Evolutionary conservation across 1,140 invertebrate genomes (phyloP).

Genomic region (Nylanderia fulva): DNA sequence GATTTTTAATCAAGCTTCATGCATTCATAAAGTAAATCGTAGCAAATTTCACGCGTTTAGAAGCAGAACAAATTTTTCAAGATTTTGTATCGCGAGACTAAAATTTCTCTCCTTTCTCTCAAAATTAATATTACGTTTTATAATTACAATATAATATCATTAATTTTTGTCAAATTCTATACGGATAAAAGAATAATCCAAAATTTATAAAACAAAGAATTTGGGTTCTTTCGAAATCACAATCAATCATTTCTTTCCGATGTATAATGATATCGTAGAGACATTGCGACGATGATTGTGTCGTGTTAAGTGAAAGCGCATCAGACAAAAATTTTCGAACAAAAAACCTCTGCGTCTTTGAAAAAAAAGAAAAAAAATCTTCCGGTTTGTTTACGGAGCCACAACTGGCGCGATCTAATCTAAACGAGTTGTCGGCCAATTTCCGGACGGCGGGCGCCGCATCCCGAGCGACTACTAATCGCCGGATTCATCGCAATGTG

Average conservation of each 20-base stretch:
- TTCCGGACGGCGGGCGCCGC: constrained; percentile 38
- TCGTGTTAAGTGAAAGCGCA: background rate
- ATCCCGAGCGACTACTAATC: constrained; percentile 58
- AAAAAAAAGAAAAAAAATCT: background rate
- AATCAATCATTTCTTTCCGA: background rate
- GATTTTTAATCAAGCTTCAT: constrained; percentile 11
- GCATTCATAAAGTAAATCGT: background rate
- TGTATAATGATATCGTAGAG: background rate
- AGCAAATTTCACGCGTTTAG: background rate
- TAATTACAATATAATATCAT: too few species aligned
- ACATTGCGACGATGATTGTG: background rate
- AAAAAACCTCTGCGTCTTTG: background rate
- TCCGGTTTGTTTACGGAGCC: constrained; percentile 40
- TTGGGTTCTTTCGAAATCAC: too few species aligned
- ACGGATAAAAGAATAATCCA: background rate
- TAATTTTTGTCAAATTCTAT: background rate
- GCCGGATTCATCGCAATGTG: constrained; percentile 53
- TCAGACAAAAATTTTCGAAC: constrained; percentile 10
- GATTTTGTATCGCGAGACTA: background rate
- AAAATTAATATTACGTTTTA: too few species aligned
- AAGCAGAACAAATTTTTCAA: background rate
- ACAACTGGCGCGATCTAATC: constrained; percentile 13
- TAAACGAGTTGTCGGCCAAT: constrained; percentile 46
- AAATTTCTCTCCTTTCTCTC: background rate
- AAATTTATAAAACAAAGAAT: too few species aligned